Conservation (phyloP, 2,113 vertebrate genomes). For the Xiphophorus couchianus region DNA sequence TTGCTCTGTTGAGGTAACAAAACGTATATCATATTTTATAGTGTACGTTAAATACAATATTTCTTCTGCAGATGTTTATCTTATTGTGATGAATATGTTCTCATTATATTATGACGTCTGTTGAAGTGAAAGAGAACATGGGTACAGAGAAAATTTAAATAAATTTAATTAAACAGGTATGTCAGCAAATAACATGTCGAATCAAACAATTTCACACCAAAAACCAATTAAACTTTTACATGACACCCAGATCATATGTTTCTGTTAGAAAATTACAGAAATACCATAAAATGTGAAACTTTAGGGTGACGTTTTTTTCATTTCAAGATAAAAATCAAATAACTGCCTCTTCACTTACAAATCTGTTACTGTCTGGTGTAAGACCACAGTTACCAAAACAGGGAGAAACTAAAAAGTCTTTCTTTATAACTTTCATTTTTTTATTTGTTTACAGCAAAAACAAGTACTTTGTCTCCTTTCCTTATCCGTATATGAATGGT, state of each 20-base stretch:
- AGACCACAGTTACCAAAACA: too few relatives aligned
- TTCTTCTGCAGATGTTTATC: background rate
- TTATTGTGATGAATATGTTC: background rate
- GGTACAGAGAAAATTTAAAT: background rate
- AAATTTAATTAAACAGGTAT: background rate
- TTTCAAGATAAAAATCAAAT: too few relatives aligned
- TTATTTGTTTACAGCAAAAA: constrained; percentile 78
- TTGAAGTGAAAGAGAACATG: background rate
- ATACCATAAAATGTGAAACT: background rate
- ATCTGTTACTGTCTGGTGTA: too few relatives aligned
- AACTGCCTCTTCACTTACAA: too few relatives aligned
- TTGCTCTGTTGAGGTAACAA: background rate
- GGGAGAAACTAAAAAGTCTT: background rate
- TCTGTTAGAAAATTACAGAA: background rate
- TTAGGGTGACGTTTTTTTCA: too few relatives aligned
- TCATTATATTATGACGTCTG: background rate
- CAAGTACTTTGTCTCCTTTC: constrained; percentile 95
- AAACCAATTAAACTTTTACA: background rate
- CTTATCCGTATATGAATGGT: constrained; percentile 99
- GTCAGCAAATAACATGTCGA: background rate
- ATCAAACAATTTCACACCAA: background rate
- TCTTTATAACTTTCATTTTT: too few relatives aligned
- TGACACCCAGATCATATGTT: background rate
- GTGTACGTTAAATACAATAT: background rate
- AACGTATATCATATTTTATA: background rate